phyloP scores from a whole-genome alignment of 2,113 vertebrate genomes.

The Grallaria varia region DNA sequence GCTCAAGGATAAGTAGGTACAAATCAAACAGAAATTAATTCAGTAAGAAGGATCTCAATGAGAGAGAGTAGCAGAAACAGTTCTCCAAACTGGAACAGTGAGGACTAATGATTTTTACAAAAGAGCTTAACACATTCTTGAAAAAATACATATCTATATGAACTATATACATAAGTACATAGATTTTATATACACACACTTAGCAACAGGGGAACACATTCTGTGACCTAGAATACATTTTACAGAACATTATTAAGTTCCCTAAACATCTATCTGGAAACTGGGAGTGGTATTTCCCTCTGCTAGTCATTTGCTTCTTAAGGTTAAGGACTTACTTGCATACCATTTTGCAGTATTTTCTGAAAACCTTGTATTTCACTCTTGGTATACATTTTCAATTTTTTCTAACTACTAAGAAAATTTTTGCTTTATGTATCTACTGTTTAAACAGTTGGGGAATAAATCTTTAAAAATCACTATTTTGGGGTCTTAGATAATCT shows the following conservation, averaged over 20 bases:
- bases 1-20: background rate
- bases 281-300: background rate
- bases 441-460: slow-evolving; percentile 18
- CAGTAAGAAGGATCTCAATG: background rate
- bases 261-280: background rate
- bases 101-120: background rate
- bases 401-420: slow-evolving; percentile 4
- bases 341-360: background rate
- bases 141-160: background rate
- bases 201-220: background rate
- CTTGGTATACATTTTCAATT: background rate
- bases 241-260: background rate
- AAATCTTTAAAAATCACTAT: slow-evolving; percentile 53
- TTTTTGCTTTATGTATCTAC: slow-evolving; percentile 35
- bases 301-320: background rate
- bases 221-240: background rate
- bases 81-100: background rate
- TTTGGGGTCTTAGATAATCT: background rate
- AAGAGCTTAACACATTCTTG: background rate
- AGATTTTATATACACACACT: background rate
- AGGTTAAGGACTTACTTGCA: background rate
- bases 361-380: background rate
- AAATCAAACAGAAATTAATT: background rate
- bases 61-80: background rate
- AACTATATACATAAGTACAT: background rate